A percentile compares a stretch with the other conserved stretches of the same genome.
phyloP scores from a whole-genome alignment of 2,797 vertebrate genomes.

The Mycteria americana region DNA sequence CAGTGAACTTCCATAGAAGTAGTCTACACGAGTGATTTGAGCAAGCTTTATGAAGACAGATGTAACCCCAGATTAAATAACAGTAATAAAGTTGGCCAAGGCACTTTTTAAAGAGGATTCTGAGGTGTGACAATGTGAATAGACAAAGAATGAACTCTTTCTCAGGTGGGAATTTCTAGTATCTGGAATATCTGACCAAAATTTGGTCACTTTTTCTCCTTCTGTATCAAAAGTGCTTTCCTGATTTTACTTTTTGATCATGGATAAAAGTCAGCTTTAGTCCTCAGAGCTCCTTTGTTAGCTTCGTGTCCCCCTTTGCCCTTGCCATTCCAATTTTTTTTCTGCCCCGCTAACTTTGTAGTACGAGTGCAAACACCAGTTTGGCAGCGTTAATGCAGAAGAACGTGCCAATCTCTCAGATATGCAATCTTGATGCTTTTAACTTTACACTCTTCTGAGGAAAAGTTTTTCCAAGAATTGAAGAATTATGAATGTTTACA shows the following conservation, averaged over 20 bases:
- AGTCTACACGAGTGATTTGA: neutral
- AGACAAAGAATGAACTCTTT: neutral
- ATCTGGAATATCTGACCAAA: neutral
- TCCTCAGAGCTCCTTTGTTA: neutral
- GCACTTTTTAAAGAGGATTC: neutral
- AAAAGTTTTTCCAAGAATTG: neutral
- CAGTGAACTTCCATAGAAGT: neutral
- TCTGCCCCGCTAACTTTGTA: neutral
- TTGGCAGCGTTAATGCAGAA: neutral
- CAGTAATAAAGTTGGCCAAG: neutral
- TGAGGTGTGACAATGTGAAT: neutral
- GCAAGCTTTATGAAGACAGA: neutral
- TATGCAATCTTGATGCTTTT: too few species aligned
- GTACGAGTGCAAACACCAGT: neutral
- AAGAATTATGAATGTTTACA: slow-evolving; percentile 19
- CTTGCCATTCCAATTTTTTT: neutral
- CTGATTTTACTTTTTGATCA: neutral
- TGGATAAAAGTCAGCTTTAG: neutral
- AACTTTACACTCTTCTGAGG: neutral
- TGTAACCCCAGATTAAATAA: neutral
- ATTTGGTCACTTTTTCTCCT: neutral
- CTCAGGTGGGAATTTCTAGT: neutral
- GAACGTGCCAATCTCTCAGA: neutral
- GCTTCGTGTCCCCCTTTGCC: neutral
- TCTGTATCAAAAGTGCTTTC: neutral